These are phyloP conservation scores for Pandemis heparana DNA, from an alignment of 2,888 invertebrate species.

Conservation along the genomic window DNA sequence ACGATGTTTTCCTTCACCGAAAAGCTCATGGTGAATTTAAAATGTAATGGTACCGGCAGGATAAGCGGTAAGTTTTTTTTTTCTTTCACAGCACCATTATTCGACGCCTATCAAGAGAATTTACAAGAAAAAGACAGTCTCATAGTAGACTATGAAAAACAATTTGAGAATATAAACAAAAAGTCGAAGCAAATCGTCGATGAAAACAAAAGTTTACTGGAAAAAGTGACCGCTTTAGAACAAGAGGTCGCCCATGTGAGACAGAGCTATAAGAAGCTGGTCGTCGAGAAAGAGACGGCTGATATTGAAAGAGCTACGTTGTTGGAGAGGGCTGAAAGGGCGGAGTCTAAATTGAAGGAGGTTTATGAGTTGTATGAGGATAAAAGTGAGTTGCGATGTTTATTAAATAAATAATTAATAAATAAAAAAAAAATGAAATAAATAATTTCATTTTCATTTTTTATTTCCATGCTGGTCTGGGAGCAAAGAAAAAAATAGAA, in stretches of 20 bases:
- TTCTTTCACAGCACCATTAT: slow-evolving; percentile 84
- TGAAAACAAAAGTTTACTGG: slow-evolving; percentile 89
- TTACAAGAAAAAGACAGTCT: slow-evolving; percentile 91
- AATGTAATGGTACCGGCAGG: too few species aligned
- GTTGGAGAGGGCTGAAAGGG: slow-evolving; percentile 88
- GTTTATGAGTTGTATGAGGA: slow-evolving; percentile 90
- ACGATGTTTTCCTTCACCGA: too few species aligned
- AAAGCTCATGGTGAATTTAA: too few species aligned
- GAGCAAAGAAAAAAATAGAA: too few species aligned
- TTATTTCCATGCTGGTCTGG: too few species aligned
- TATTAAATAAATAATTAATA: too few species aligned
- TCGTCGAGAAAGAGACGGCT: slow-evolving; percentile 77
- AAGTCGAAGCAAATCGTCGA: slow-evolving; percentile 89
- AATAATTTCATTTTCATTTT: too few species aligned
- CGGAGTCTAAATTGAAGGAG: slow-evolving; percentile 90
- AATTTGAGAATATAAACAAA: slow-evolving; percentile 89
- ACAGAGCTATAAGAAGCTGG: slow-evolving; percentile 73
- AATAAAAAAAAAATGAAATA: too few species aligned
- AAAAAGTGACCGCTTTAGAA: slow-evolving; percentile 63
- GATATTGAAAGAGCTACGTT: slow-evolving; percentile 81
- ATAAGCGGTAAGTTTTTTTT: not conserved
- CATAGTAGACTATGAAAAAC: slow-evolving; percentile 89
- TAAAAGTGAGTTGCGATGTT: slow-evolving; percentile 83
- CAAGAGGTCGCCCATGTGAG: slow-evolving; percentile 68
- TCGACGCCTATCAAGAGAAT: slow-evolving; percentile 93